Base-by-base conservation (phyloP, 2,797 vertebrate genomes). In the Taeniopygia guttata region DNA sequence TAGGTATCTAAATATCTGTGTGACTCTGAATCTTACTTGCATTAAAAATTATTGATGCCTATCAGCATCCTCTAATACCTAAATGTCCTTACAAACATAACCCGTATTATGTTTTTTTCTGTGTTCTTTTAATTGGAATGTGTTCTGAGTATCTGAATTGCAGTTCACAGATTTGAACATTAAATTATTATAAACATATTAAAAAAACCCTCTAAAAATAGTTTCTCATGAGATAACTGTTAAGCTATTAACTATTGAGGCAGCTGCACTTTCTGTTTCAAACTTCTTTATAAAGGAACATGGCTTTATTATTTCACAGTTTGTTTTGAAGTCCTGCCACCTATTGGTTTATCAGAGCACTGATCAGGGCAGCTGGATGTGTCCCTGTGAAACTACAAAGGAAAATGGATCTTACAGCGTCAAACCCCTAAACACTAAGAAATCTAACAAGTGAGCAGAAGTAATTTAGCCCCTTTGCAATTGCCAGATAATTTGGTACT, bases 321-420 rank as follows among this genome's bases (percentile, higher is more conserved):
- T 90, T 93, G 83, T 79, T 96, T 96, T 94, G 92, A 96, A 94
- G 94, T 90, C 80, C 85, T 95, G 96, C 95, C 96, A 96, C 77
- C 95, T 95, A 93, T 96, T 94, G 96, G 92, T 88, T 92, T 89
- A 82, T 88, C 48, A 67, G 9, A 79, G 87, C 84, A 76, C 40
- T 43, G 40, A 86, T 73, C 34, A 29, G 34, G 52, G 49, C 1
- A 3, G 26, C 40, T 45, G 84, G 66, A 81, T 84, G 87, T 73
- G 42, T 76, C 34, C 34, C 32, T 82, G 17, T 45, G 45, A 89
- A 92, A 84, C 29, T 38, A 15, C 55, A 73, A 69, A 82, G n/a
- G 55, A 86, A 93, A 96, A 79, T 10, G 16, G 27, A 62, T 83
- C 16, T 52, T 30, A 40, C 12, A 32, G 20, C 11, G 27, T 68